Evolutionary conservation across 2,113 vertebrate genomes (phyloP).

Genomic region (Ifrita kowaldi): DNA sequence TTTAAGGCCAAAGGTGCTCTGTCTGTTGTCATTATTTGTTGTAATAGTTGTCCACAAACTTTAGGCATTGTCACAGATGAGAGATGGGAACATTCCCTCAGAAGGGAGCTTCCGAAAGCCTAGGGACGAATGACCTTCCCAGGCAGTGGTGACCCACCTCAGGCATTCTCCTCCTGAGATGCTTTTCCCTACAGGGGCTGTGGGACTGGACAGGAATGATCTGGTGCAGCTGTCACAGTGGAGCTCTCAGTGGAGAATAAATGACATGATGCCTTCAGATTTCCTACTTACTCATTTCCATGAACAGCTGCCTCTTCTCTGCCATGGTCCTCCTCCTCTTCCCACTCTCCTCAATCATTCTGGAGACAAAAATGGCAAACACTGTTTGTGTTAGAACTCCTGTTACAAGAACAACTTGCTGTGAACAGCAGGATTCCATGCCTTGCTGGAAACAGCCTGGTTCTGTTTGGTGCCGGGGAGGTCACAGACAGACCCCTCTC

Average conservation of each 20-base stretch:
- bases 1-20: not conserved
- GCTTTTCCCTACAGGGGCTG: not conserved
- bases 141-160: not conserved
- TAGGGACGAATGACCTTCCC: accelerated
- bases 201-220: not conserved
- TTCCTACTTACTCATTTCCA: slow-evolving; percentile 95
- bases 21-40: not conserved
- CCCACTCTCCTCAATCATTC: slow-evolving; percentile 98
- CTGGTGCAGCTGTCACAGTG: accelerated
- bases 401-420: not conserved
- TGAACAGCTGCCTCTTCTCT: slow-evolving; percentile 99
- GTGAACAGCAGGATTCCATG: not conserved
- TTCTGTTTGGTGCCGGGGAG: not conserved
- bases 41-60: not conserved
- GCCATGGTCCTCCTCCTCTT: slow-evolving; percentile 92
- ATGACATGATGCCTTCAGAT: not conserved
- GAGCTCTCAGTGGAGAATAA: not conserved
- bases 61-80: accelerated
- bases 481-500: not conserved
- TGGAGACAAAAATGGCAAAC: slow-evolving; percentile 61
- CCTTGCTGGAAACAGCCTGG: not conserved
- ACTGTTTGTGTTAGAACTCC: not conserved
- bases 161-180: not conserved
- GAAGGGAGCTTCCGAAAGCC: not conserved
- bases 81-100: not conserved